These are phyloP conservation scores for Drosophila bocqueti DNA, from an alignment of 1,140 invertebrate species.

Conservation along the genomic window DNA sequence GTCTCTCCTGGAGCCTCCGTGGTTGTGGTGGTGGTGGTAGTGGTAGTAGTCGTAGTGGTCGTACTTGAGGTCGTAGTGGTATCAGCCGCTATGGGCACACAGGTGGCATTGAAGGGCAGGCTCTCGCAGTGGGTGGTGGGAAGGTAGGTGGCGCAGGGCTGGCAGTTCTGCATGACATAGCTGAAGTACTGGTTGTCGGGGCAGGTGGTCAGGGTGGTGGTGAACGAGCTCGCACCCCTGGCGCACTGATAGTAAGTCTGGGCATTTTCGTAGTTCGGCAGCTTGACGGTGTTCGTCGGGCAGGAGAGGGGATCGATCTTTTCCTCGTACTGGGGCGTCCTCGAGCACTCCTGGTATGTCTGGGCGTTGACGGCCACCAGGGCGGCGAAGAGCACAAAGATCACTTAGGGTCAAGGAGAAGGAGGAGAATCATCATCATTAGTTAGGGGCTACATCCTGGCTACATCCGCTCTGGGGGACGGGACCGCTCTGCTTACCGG, in stretches of 20 bases:
- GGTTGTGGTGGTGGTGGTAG: constrained; percentile 13
- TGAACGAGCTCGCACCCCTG: accelerated
- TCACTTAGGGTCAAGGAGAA: constrained; percentile 34
- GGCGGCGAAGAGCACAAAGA: constrained; percentile 48
- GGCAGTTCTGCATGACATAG: constrained; percentile 41
- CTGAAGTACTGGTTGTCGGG: constrained; percentile 20
- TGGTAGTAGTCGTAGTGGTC: neutral
- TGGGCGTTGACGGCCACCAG: constrained; percentile 52
- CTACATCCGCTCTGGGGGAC: constrained; percentile 13
- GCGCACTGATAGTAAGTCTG: constrained; percentile 41
- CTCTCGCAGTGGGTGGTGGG: constrained; percentile 36
- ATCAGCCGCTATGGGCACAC: constrained; percentile 7
- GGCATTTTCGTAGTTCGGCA: constrained; percentile 61
- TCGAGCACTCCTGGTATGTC: constrained; percentile 3
- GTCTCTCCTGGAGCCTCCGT: neutral
- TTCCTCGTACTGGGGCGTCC: constrained; percentile 31
- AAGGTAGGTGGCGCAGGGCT: constrained; percentile 34
- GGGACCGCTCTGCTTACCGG: constrained; percentile 61
- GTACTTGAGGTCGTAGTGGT: constrained; percentile 1
- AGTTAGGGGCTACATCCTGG: constrained; percentile 16
- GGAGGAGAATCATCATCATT: neutral
- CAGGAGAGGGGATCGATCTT: constrained; percentile 33
- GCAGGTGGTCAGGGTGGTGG: neutral
- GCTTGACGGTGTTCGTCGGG: neutral
- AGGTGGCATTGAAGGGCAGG: constrained; percentile 8